Base-by-base conservation (phyloP, 2,113 vertebrate genomes). In the Salvator merianae region DNA sequence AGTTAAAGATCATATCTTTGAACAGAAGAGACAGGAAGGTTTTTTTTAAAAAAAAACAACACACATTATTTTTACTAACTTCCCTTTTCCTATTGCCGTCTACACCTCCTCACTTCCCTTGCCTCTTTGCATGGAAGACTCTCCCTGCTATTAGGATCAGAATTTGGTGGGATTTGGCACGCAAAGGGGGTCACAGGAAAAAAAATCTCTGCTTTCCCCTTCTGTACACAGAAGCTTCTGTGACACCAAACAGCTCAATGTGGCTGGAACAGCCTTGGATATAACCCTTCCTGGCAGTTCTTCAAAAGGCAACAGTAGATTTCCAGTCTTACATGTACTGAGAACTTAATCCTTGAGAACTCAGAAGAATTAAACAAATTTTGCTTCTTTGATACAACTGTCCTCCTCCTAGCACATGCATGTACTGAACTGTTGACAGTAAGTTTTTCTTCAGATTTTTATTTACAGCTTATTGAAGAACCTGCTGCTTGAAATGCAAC, bases 331-430 rank as follows among this genome's bases (percentile, higher is more conserved):
- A 71, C 0, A 75, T 81, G 68, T 65, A 1, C 65, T 65, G 74
- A 83, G 32, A 28, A 69, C 86, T 1, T 84, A 13, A 83, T 92
- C 91, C 92, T 89, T 90, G 80, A 81, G 75, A 10, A 20, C 76
- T 7, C 53, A 77, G 75, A 89, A 86, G 83, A 73, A 86, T 32
- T 66, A 83, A 63, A 82, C 59, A 71, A 78, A 85, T 79, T 24
- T 7, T 40, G 26, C 9, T n/a, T 74, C 1, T 84, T 22, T 40
- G 84, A 43, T 0, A 0, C 13, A 28, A 4, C 22, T 30, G 30
- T 26, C n/a, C 65, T 53, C 73, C 4, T 38, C 24, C 26, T 71
- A 83, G 3, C 59, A 22, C 40, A 59, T 59, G 55, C 65, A 10
- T 71, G 71, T 79, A 34, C n/a, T 9, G 16, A 74, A 14, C 70